phyloP scores from a whole-genome alignment of 2,888 invertebrate genomes.

The Cremastinae sp. region DNA sequence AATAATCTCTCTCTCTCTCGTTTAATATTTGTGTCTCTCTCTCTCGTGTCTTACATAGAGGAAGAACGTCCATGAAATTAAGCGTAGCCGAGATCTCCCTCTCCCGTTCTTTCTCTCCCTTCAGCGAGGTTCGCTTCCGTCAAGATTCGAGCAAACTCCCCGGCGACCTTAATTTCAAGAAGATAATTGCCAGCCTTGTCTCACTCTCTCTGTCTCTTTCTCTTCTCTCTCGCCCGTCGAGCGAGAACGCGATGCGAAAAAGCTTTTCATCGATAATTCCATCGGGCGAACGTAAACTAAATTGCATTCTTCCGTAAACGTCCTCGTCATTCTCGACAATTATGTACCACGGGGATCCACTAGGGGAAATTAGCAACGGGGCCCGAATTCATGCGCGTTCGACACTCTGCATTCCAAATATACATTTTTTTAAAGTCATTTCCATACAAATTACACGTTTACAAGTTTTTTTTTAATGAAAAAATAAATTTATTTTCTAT shows the following conservation, averaged over 20 bases:
- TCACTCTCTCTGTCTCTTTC: constrained; percentile 50
- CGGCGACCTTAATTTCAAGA: constrained; percentile 71
- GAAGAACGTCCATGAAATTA: neutral
- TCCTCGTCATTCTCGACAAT: constrained; percentile 70
- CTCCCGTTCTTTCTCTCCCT: constrained; percentile 20
- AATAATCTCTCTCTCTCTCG: constrained; percentile 42
- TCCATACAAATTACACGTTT: too few species aligned
- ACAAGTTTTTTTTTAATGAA: too few species aligned
- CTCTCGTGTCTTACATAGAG: too few species aligned
- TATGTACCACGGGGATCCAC: constrained; percentile 48
- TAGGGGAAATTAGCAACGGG: constrained; percentile 31
- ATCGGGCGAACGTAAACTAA: constrained; percentile 66
- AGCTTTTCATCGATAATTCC: constrained; percentile 67
- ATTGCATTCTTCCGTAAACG: constrained; percentile 72
- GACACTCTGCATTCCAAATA: neutral
- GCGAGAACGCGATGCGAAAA: constrained; percentile 42
- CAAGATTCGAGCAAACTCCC: constrained; percentile 58
- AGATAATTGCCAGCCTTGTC: constrained; percentile 70
- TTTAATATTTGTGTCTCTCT: neutral
- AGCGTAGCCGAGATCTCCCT: constrained; percentile 2
- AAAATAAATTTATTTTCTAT: too few species aligned
- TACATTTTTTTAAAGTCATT: too few species aligned
- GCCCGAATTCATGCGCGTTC: constrained; percentile 11
- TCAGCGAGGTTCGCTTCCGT: constrained; percentile 50
- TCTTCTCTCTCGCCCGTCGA: constrained; percentile 58